Conservation (phyloP, 2,888 invertebrate species). For the Patella ulyssiponensis region DNA sequence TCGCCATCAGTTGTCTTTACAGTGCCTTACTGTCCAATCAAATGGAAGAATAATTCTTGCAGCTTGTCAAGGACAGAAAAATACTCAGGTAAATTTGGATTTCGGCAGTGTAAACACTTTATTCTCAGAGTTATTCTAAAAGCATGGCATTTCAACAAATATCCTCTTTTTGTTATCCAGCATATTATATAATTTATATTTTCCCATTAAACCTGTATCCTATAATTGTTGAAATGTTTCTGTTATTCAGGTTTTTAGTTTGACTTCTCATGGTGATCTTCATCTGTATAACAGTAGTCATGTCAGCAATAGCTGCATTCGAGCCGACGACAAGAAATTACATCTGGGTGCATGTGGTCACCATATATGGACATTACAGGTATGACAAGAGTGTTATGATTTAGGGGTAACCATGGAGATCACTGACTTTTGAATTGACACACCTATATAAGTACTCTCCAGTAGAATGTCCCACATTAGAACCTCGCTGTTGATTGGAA, state of each 20-base stretch:
- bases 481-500: too few relatives aligned
- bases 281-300: neutral
- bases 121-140: too few relatives aligned
- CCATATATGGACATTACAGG: conserved; percentile 10
- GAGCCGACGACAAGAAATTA: conserved; percentile 8
- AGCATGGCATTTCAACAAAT: too few relatives aligned
- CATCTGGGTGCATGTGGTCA: conserved; percentile 18
- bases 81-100: conserved; percentile 17
- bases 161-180: too few relatives aligned
- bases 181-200: too few relatives aligned
- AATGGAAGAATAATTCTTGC: neutral
- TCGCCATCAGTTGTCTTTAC: conserved; percentile 18
- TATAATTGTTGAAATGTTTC: neutral
- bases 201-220: too few relatives aligned
- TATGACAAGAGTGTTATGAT: neutral
- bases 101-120: too few relatives aligned
- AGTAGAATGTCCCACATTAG: too few relatives aligned
- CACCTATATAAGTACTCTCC: too few relatives aligned
- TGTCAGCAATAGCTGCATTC: conserved; percentile 10
- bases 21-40: conserved; percentile 19
- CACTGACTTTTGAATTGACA: too few relatives aligned
- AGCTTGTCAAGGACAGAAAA: conserved; percentile 16
- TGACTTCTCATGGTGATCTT: conserved; percentile 11
- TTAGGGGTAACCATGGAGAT: too few relatives aligned
- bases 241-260: conserved; percentile 15